A percentile compares a stretch with the other conserved stretches of the same genome.
phyloP scores from a whole-genome alignment of 2,888 invertebrate species.

The Hirtodrosophila alboralis region DNA sequence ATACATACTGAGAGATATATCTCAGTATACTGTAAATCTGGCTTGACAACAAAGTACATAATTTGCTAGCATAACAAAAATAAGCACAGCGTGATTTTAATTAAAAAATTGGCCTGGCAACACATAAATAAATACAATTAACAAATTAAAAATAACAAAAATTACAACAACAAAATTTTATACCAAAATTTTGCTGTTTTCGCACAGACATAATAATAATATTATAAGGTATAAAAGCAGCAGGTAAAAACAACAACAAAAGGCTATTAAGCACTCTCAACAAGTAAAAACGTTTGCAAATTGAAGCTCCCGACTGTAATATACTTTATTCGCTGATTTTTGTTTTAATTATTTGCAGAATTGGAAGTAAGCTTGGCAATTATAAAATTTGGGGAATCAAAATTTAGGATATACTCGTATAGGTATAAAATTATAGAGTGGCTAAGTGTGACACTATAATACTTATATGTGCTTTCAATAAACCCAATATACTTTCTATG shows the following conservation, averaged over 20 bases:
- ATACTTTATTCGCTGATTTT: no score
- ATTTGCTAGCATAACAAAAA: slow-evolving; percentile 31
- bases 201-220: slow-evolving; percentile 40
- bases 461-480: no score
- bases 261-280: slow-evolving; percentile 49
- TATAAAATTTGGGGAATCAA: no score
- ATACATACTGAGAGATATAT: background rate
- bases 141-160: slow-evolving; percentile 32
- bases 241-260: slow-evolving; percentile 24
- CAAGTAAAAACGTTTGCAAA: no score
- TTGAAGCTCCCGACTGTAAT: no score
- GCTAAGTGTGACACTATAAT: no score
- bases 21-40: slow-evolving; percentile 15
- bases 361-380: no score
- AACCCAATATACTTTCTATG: no score
- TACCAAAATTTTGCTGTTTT: slow-evolving; percentile 38
- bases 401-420: no score
- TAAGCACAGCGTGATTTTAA: slow-evolving; percentile 30
- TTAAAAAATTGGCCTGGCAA: slow-evolving; percentile 36
- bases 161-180: slow-evolving; percentile 47
- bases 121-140: slow-evolving; percentile 43
- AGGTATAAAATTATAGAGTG: no score
- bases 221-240: slow-evolving; percentile 4
- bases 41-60: slow-evolving; percentile 24
- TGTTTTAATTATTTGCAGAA: no score